Conservation (phyloP, 2,113 vertebrate genomes). For the Chaetodon trifascialis region DNA sequence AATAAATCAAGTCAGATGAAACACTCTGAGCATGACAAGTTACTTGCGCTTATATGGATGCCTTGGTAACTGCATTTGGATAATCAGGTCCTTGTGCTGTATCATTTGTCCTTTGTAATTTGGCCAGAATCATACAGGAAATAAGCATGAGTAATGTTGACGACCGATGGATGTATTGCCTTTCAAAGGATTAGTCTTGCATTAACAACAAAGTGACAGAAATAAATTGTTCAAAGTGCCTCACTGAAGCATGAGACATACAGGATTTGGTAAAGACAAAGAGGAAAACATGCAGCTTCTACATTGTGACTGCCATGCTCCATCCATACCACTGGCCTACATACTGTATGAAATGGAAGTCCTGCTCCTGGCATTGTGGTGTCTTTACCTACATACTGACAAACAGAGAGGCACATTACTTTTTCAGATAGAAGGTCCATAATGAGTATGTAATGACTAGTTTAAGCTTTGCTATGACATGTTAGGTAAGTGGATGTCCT, state of each 20-base stretch:
- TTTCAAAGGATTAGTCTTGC: slow-evolving; percentile 53
- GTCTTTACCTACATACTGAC: neutral
- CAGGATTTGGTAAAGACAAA: neutral
- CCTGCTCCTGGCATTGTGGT: neutral
- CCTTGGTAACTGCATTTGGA: slow-evolving; percentile 62
- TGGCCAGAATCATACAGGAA: slow-evolving; percentile 53
- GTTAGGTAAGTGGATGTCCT: neutral
- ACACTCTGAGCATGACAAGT: slow-evolving; percentile 69
- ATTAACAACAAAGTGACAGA: slow-evolving; percentile 56
- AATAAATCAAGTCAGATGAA: slow-evolving; percentile 78
- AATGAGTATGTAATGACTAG: neutral
- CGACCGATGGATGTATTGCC: slow-evolving; percentile 28
- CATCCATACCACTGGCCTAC: neutral
- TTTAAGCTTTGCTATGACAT: slow-evolving; percentile 8
- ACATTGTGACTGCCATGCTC: neutral
- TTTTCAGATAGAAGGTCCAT: neutral
- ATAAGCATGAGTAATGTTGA: slow-evolving; percentile 50
- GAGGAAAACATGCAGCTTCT: neutral
- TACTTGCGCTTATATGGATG: slow-evolving; percentile 63
- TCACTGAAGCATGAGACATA: slow-evolving; percentile 23
- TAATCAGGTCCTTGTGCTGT: slow-evolving; percentile 65
- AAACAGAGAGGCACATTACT: neutral
- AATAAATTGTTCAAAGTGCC: slow-evolving; percentile 36
- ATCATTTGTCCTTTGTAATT: slow-evolving; percentile 68
- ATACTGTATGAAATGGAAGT: neutral